These are phyloP conservation scores for Loriculus beryllinus DNA, from an alignment of 2,797 vertebrate species.

Conservation along the genomic window DNA sequence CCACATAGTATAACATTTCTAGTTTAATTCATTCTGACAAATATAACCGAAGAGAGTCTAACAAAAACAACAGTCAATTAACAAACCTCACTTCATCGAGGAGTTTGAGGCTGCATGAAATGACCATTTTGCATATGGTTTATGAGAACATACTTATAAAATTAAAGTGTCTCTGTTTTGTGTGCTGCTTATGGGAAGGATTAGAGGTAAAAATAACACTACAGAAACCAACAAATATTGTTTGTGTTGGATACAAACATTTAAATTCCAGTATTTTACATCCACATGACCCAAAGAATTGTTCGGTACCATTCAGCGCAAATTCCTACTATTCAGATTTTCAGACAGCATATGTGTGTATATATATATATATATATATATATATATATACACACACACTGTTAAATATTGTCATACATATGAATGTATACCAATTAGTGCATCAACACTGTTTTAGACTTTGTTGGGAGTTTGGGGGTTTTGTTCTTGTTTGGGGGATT, in stretches of 20 bases:
- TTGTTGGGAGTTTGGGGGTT: not conserved
- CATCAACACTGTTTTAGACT: not conserved
- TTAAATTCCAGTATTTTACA: not conserved
- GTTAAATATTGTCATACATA: not conserved
- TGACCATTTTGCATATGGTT: not conserved
- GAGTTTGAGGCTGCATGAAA: not conserved
- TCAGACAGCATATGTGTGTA: not conserved
- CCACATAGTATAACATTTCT: rapidly evolving
- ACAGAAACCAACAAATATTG: not conserved
- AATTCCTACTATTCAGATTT: not conserved
- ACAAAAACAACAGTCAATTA: not conserved
- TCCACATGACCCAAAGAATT: not conserved
- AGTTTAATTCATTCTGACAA: not conserved
- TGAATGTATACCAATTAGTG: not conserved
- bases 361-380: not conserved
- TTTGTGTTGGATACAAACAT: not conserved
- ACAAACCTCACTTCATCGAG: not conserved
- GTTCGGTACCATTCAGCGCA: not conserved
- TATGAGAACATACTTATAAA: not conserved
- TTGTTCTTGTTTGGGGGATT: no score
- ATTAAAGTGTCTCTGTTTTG: not conserved
- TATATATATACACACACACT: not conserved
- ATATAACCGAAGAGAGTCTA: not conserved
- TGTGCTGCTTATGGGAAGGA: rapidly evolving
- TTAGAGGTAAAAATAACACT: not conserved